Evolutionary conservation across 2,888 invertebrate genomes (phyloP).

Genomic region (Agrilus biguttatus): DNA sequence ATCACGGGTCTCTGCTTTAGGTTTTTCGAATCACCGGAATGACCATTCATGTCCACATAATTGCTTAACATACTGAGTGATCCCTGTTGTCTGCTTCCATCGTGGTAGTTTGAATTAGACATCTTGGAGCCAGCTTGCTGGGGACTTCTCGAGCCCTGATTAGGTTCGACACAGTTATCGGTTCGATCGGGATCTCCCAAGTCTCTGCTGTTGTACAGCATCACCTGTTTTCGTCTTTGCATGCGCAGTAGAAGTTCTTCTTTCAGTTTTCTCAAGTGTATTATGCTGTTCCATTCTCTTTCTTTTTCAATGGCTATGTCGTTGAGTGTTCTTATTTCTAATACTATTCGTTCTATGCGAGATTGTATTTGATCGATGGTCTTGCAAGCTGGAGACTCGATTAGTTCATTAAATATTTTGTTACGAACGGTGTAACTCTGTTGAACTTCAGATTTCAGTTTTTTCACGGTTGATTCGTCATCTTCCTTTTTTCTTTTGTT

Average conservation of each 20-base stretch:
- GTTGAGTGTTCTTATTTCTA: conserved; percentile 54
- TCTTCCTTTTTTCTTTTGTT: conserved; percentile 13
- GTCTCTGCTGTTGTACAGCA: conserved; percentile 22
- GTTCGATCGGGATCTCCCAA: conserved; percentile 8
- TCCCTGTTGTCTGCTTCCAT: conserved; percentile 5
- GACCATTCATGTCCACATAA: conserved; percentile 36
- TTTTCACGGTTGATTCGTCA: conserved; percentile 20
- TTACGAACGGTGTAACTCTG: conserved; percentile 35
- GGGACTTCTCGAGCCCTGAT: conserved; percentile 9
- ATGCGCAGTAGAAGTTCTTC: conserved; percentile 64
- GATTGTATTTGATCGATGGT: conserved; percentile 46
- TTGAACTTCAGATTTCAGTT: conserved; percentile 22
- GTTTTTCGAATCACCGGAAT: conserved; percentile 39
- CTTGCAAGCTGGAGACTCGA: conserved; percentile 45
- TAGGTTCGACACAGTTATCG: conserved; percentile 10
- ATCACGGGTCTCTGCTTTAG: conserved; percentile 61
- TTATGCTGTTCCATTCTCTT: conserved; percentile 72
- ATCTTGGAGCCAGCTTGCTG: conserved; percentile 9
- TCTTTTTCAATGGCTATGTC: conserved; percentile 69
- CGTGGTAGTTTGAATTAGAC: neutral
- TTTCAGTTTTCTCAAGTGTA: conserved; percentile 70
- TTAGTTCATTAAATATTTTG: conserved; percentile 46
- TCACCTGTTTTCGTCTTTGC: conserved; percentile 51
- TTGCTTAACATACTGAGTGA: conserved; percentile 4
- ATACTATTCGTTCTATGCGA: conserved; percentile 48